Base-by-base conservation (phyloP, 2,888 invertebrate genomes). In the Heliconius erato region DNA sequence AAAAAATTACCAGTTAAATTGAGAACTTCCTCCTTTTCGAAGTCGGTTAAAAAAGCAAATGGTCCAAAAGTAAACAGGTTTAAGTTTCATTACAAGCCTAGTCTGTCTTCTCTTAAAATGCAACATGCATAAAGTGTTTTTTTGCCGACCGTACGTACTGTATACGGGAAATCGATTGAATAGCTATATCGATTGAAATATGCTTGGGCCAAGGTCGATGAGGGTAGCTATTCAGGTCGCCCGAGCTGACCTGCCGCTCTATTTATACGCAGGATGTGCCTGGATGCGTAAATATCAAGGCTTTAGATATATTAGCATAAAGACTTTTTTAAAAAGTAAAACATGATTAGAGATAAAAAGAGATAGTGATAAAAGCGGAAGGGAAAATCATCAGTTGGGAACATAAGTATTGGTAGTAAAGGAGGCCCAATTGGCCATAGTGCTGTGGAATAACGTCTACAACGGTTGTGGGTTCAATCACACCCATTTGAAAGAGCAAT, bases 251-350 rank as follows among this genome's bases (percentile, higher is more conserved):
- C 81, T 71, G 81, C 63, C 65, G 23, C 49, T 32, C 77, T 81
- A 81, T 71, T 71, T 44, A 78, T 78, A 72, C 40, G n/a, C 69
- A 69, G 81, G 65, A 78, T 63, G 32, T 67, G 79, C 69, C 35
- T 54, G 79, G 65, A 69, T 44, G 28, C 44, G n/a, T 78, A 78
- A 81, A 81, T 81, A 65, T 81, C 81, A 78, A 78, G 77, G 81
- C 63, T 28, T 40, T n/a, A 49, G 14, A 49, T 72, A 49, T 67
- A 28, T 67, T 16, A 16, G 4, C 16, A 9, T 16, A 72, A n/a
- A 44, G 44, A 19, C 28, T 44, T 44, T 72, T 49, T n/a, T 2
- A 28, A 44, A 28, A 44, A 26, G 26, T 28, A 16, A 72, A 44
- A 16, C 7, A 44, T 35, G 7, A 76, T 11, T 35, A 54, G 32